Evolutionary conservation across 2,113 vertebrate genomes (phyloP), one percentile per base, ranked within the genome.

Genomic region (Pseudorasbora parva): DNA sequence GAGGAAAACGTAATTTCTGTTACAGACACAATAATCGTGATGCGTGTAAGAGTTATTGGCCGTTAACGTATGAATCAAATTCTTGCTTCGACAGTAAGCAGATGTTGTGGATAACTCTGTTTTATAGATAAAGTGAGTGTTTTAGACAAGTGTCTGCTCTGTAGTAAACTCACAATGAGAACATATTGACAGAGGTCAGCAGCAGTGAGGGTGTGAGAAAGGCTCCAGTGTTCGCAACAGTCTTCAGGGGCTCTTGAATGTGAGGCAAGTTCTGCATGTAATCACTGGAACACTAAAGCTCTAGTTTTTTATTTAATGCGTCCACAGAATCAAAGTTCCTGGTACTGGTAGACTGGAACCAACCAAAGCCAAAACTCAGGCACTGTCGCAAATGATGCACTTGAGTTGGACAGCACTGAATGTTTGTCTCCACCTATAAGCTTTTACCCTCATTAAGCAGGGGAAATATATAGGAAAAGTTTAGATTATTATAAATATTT

Each of bases 11-110:
- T 76, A 2, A 71, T 54, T 72, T 82, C 59, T n/a, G 81, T 80
- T 83, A 71, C 72, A 77, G 77, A 81, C 76, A 73, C 66, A 81
- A 82, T 84, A 86, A 84, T 80, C 78, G 62, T 83, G 68, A 60
- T 87, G 57, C 43, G 17, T 83, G 45, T 73, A 56, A 74, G 77
- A 49, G 49, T 57, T 37, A 49, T 79, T 69, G 79, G 73, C 79
- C 62, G 75, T 56, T 86, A 82, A 27, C 21, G 4, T 71, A 78
- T 86, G 68, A 84, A 82, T 85, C 82, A 84, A 62, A 77, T 47
- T 47, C 11, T 71, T 73, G 37, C 27, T 77, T 30, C 9, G 17
- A 72, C 74, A 59, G 66, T 74, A 75, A 82, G 64, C 45, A 72
- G 25, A 82, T 74, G 80, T 78, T 45, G 80, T 19, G 51, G 59